Evolutionary conservation across 2,888 invertebrate genomes (phyloP), one percentile per base, ranked within the genome.

Genomic region (Meloe dianella): DNA sequence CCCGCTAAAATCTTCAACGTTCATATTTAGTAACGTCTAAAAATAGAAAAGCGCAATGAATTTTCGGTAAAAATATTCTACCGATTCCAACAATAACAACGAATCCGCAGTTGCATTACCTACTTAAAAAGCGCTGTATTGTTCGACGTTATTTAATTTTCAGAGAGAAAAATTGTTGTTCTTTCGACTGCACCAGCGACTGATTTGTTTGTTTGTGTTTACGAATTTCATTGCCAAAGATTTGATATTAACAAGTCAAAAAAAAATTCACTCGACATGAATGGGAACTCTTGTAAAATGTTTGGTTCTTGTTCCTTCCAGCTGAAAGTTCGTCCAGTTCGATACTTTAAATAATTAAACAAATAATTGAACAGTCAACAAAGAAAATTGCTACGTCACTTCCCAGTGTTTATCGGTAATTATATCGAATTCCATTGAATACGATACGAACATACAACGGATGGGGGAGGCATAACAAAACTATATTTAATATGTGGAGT

Each of bases 251-350:
- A 27, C 27, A 27, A 27, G 58, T 35, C 32, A n/a, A 58, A 30
- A n/a, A 58, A 30, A 32, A 58, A 58, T 58, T 58, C 30, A 58
- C 58, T n/a, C 58, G 58, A n/a, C 58, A 58, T 58, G 35, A 32
- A 22, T 29, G 58, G n/a, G 20, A 35, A 20, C n/a, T 58, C 58
- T 58, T 35, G 58, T 47, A 10, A 9, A 20, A 20, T 47, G 3
- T 20, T 47, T 4, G 0, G 20, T 20, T 20, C 20, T 47, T 20
- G 10, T 47, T 47, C 8, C 20, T 20, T 20, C 47, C 9, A 20
- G n/a, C 20, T 14, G 35, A 58, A n/a, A 35, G 35, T 58, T 58
- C 29, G n/a, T 5, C 57, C 14, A 32, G 17, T 58, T 35, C 22
- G 14, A 58, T 58, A n/a, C 27, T 58, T 29, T 20, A 6, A 58